phyloP scores from a whole-genome alignment of 1,140 invertebrate genomes.

The Gonatopus flavifemur region DNA sequence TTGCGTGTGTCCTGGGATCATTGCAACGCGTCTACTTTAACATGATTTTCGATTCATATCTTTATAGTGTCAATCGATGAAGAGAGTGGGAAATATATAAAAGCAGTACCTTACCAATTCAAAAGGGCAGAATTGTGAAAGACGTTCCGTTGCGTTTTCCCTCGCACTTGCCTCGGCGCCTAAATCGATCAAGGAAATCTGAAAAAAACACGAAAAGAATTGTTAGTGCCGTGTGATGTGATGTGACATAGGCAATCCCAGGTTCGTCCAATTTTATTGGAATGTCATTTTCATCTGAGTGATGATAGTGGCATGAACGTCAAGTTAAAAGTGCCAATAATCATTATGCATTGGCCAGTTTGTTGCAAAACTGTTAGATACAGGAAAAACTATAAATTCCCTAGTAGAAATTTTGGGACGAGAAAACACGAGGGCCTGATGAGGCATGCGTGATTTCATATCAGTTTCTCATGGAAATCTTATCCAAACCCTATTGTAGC shows the following conservation, averaged over 20 bases:
- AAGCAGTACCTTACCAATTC: conserved; percentile 41
- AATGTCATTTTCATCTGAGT: not conserved
- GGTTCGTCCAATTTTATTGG: not conserved
- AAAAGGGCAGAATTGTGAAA: conserved; percentile 43
- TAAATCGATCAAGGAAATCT: conserved; percentile 42
- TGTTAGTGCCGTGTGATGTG: not conserved
- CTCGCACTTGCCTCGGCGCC: conserved; percentile 40
- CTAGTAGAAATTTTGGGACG: no score
- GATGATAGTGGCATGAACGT: not conserved
- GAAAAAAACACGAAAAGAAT: conserved; percentile 20
- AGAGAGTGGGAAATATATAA: conserved; percentile 3
- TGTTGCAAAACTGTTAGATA: not conserved
- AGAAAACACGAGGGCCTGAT: no score
- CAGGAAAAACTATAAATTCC: not conserved
- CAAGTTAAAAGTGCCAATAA: not conserved
- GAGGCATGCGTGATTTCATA: no score
- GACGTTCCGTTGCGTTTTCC: conserved; percentile 36
- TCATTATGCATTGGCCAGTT: not conserved
- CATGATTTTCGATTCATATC: conserved; percentile 8
- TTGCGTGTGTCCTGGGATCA: conserved; percentile 14
- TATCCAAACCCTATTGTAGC: no score
- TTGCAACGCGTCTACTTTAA: conserved; percentile 14
- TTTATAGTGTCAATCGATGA: conserved; percentile 1
- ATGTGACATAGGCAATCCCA: not conserved
- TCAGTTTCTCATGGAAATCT: no score